Percentiles rank a stretch among this genome's conserved stretches.
These are phyloP conservation scores for Meriones psammophilus DNA, from an alignment of 2,797 vertebrate genomes.

Conservation along the genomic window DNA sequence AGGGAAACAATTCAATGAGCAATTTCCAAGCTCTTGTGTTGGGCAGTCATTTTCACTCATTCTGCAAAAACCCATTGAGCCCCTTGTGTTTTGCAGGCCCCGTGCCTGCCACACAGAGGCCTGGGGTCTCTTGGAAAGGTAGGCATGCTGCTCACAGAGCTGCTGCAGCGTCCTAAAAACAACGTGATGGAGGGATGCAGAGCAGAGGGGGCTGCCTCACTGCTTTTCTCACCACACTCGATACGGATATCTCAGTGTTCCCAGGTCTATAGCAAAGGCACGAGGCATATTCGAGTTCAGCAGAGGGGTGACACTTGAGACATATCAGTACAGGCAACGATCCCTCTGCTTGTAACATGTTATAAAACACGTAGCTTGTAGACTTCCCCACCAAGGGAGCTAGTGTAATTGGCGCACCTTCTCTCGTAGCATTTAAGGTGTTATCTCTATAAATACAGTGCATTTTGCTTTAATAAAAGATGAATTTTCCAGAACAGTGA, in stretches of 20 bases:
- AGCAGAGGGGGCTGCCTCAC: not conserved
- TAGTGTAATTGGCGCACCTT: constrained; percentile 75
- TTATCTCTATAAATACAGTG: constrained; percentile 84
- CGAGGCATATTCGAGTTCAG: not conserved
- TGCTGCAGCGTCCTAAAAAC: not conserved
- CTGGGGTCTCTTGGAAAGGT: not conserved
- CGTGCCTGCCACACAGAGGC: not conserved
- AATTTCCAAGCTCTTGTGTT: not conserved
- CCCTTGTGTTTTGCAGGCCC: not conserved
- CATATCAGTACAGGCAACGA: not conserved
- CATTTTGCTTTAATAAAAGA: constrained; percentile 90
- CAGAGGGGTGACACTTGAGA: constrained; percentile 50
- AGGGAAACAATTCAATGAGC: constrained; percentile 46
- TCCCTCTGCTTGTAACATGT: constrained; percentile 2
- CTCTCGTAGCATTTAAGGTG: constrained; percentile 79
- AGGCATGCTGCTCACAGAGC: not conserved
- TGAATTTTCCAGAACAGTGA: constrained; percentile 91
- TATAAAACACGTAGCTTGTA: not conserved
- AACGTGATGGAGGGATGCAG: not conserved
- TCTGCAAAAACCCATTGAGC: not conserved
- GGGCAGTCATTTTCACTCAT: not conserved
- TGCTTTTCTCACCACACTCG: not conserved
- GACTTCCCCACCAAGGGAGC: constrained; percentile 66
- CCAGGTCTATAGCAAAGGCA: constrained; percentile 6
- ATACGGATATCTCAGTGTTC: not conserved